Percentiles rank a stretch among this genome's conserved stretches.
phyloP scores from a whole-genome alignment of 2,797 vertebrate genomes.

The Meda fulgida region DNA sequence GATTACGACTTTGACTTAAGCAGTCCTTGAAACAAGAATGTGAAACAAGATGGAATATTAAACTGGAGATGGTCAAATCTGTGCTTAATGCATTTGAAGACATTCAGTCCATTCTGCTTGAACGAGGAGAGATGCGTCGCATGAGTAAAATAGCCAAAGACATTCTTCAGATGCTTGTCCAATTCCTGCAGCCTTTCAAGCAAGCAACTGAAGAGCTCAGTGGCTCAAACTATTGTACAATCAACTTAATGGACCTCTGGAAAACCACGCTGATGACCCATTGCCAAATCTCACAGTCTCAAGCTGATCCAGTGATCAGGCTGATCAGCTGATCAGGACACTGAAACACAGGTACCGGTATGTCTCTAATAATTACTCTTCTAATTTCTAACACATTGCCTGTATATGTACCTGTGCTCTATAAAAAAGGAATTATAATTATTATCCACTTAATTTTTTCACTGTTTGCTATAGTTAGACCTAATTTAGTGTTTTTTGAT shows the following conservation, averaged over 20 bases:
- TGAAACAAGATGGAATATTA: background rate
- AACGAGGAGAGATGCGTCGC: background rate
- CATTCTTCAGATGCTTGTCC: background rate
- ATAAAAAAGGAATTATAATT: too few species aligned
- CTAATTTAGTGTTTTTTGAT: too few species aligned
- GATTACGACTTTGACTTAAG: background rate
- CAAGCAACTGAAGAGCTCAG: background rate
- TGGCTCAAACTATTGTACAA: background rate
- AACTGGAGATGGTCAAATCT: constrained; percentile 1
- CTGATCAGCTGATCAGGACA: background rate
- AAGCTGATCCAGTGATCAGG: background rate
- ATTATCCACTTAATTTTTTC: too few species aligned
- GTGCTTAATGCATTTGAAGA: background rate
- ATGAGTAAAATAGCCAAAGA: background rate
- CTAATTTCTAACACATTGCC: too few species aligned
- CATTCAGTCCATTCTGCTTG: background rate
- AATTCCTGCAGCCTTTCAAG: background rate
- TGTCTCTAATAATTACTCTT: background rate
- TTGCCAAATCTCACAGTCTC: background rate
- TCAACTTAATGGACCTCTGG: background rate
- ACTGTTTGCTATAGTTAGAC: too few species aligned
- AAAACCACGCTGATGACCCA: background rate
- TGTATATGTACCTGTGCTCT: too few species aligned
- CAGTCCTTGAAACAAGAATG: background rate
- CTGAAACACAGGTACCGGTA: background rate